Percentiles rank a stretch among this genome's conserved stretches.
phyloP scores from a whole-genome alignment of 2,888 invertebrate species.

The Drosophila austrosaltans region DNA sequence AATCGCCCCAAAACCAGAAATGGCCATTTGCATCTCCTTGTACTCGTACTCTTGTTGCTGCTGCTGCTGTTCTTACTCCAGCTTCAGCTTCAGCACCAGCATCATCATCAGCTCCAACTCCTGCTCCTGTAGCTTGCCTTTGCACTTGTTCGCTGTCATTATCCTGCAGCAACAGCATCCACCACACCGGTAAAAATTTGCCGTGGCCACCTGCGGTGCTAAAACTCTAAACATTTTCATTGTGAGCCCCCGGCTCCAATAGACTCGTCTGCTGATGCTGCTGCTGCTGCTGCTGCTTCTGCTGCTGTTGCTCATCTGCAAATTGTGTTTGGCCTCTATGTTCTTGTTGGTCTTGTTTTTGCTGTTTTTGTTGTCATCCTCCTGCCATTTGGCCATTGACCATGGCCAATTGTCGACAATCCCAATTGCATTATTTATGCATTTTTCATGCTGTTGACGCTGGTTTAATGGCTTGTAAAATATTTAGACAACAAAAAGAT shows the following conservation, averaged over 20 bases:
- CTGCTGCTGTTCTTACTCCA: constrained; percentile 19
- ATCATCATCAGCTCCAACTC: background rate
- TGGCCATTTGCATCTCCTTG: constrained; percentile 45
- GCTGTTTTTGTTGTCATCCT: constrained; percentile 33
- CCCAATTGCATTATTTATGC: constrained; percentile 71
- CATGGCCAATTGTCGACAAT: constrained; percentile 53
- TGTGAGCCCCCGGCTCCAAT: constrained; percentile 9
- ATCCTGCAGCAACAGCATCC: constrained; percentile 53
- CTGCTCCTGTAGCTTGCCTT: constrained; percentile 25
- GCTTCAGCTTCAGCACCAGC: background rate
- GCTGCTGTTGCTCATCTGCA: constrained; percentile 47
- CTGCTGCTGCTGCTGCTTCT: constrained; percentile 21
- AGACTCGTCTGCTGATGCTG: background rate
- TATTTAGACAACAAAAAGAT: constrained; percentile 36
- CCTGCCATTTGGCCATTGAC: constrained; percentile 28
- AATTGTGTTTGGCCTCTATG: constrained; percentile 55
- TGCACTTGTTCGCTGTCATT: constrained; percentile 60
- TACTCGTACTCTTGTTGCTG: constrained; percentile 21
- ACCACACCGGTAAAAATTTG: constrained; percentile 21
- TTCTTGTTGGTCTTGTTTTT: constrained; percentile 50
- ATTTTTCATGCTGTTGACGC: constrained; percentile 65
- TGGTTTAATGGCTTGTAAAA: constrained; percentile 52
- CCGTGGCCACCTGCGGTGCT: constrained; percentile 69
- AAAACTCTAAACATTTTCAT: constrained; percentile 64
- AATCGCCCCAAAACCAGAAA: constrained; percentile 59